Evolutionary conservation across 2,113 vertebrate genomes (phyloP).

Genomic region (Pholis gunnellus): DNA sequence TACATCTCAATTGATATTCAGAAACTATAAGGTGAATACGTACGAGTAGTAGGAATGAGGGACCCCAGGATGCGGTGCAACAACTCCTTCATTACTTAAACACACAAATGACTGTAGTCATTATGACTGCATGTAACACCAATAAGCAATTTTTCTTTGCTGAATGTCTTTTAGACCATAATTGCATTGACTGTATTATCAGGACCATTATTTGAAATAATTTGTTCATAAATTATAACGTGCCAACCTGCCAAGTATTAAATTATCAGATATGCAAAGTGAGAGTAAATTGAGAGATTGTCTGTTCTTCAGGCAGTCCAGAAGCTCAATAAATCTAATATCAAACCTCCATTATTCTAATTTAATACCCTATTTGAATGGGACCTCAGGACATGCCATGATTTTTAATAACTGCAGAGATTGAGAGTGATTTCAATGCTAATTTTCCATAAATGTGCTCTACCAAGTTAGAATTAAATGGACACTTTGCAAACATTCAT

Average conservation of each 20-base stretch:
- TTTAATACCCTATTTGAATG: slow-evolving; percentile 75
- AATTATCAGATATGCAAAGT: slow-evolving; percentile 61
- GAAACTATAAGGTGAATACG: slow-evolving; percentile 15
- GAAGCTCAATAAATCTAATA: slow-evolving; percentile 68
- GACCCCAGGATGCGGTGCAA: not conserved
- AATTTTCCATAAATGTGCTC: slow-evolving; percentile 46
- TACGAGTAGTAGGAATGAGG: slow-evolving; percentile 28
- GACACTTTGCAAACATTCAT: slow-evolving; percentile 43
- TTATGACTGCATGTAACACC: slow-evolving; percentile 16
- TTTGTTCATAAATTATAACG: slow-evolving; percentile 49
- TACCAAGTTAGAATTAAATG: slow-evolving; percentile 51
- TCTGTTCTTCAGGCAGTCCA: slow-evolving; percentile 58
- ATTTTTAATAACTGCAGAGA: slow-evolving; percentile 72
- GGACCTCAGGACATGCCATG: slow-evolving; percentile 65
- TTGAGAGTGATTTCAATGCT: slow-evolving; percentile 57
- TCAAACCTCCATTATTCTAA: slow-evolving; percentile 76
- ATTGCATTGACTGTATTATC: slow-evolving; percentile 39
- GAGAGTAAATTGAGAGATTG: slow-evolving; percentile 61
- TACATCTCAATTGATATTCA: slow-evolving; percentile 43
- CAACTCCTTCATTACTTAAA: slow-evolving; percentile 16
- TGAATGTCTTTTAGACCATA: slow-evolving; percentile 15
- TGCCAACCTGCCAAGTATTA: slow-evolving; percentile 39
- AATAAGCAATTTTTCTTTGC: slow-evolving; percentile 19
- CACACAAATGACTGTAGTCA: slow-evolving; percentile 32
- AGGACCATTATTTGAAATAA: slow-evolving; percentile 45